Evolutionary conservation across 2,888 invertebrate species (phyloP).

Genomic region (Nematopogon swammerdamellus): DNA sequence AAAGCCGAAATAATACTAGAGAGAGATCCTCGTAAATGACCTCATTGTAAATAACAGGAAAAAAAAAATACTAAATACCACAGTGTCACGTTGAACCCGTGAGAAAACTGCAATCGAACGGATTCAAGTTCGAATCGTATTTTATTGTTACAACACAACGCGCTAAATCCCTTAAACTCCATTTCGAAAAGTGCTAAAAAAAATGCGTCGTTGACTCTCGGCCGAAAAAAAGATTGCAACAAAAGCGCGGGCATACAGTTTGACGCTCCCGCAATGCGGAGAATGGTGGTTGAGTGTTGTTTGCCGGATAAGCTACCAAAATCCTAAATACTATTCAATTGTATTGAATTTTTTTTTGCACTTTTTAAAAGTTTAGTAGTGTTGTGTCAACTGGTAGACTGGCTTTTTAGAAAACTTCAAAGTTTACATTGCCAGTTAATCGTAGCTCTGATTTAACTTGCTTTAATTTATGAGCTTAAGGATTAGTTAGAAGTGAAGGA

Average conservation of each 20-base stretch:
- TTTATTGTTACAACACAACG: conserved; percentile 23
- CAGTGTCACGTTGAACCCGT: not conserved
- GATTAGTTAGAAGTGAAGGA: too few species aligned
- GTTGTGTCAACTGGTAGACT: too few species aligned
- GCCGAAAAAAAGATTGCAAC: conserved; percentile 32
- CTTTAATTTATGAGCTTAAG: too few species aligned
- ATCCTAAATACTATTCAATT: conserved; percentile 37
- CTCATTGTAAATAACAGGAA: too few species aligned
- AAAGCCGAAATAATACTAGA: too few species aligned
- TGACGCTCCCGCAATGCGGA: conserved; percentile 14
- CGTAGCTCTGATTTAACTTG: too few species aligned
- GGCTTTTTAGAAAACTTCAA: too few species aligned
- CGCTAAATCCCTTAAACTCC: conserved; percentile 54
- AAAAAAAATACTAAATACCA: too few species aligned
- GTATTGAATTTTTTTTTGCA: conserved; percentile 26
- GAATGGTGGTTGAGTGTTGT: conserved; percentile 28
- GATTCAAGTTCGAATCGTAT: too few species aligned
- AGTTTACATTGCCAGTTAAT: too few species aligned
- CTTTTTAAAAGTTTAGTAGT: too few species aligned
- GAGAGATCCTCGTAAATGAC: too few species aligned
- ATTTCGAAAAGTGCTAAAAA: conserved; percentile 34
- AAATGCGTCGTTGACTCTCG: conserved; percentile 41
- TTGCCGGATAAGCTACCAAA: conserved; percentile 29
- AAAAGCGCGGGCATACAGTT: conserved; percentile 11
- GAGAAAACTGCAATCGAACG: not conserved